phyloP scores from a whole-genome alignment of 2,113 vertebrate species.

The Podarcis muralis region DNA sequence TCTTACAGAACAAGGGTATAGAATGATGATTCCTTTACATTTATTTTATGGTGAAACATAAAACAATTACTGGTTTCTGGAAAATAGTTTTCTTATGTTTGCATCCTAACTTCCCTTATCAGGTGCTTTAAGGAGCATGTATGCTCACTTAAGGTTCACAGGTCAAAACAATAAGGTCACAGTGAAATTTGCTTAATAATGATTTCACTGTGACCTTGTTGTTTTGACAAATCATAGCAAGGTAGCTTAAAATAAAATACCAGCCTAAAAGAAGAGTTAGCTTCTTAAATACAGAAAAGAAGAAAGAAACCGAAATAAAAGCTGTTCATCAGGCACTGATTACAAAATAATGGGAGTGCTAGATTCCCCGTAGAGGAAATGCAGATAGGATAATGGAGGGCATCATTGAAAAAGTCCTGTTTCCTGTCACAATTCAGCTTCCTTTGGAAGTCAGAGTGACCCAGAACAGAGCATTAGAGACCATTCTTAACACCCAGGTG shows the following conservation, averaged over 20 bases:
- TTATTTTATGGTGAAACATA: background rate
- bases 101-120: background rate
- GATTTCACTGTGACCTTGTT: no score
- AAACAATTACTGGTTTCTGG: background rate
- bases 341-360: background rate
- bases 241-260: background rate
- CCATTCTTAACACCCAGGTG: background rate
- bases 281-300: no score
- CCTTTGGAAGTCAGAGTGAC: background rate
- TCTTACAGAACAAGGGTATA: conserved; percentile 5
- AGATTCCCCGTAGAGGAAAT: background rate
- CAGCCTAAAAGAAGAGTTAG: background rate
- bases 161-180: background rate
- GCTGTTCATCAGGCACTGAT: background rate
- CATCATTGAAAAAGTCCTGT: background rate
- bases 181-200: background rate
- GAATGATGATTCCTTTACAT: background rate
- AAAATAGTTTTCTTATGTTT: background rate
- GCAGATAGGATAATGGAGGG: background rate
- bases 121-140: background rate
- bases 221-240: background rate
- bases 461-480: background rate
- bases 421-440: background rate
- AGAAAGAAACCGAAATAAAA: background rate
- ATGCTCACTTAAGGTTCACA: background rate